Evolutionary conservation across 2,113 vertebrate species (phyloP).

Genomic region (Podiceps cristatus): DNA sequence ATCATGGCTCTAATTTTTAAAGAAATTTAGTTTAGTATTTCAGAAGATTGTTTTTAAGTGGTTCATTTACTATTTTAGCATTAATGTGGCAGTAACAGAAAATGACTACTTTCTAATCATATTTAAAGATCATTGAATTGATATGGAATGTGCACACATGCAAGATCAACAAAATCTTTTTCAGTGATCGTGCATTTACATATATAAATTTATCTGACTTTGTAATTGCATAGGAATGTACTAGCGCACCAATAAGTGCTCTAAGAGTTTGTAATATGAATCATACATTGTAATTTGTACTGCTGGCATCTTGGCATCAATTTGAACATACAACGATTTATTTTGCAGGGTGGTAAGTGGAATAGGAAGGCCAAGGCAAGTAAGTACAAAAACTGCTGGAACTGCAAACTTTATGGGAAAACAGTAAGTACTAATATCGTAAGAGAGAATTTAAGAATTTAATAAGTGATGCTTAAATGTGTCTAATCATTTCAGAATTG

Average conservation of each 20-base stretch:
- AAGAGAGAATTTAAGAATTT: not conserved
- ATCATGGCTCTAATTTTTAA: not conserved
- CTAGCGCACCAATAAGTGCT: not conserved
- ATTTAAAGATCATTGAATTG: not conserved
- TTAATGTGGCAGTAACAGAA: not conserved
- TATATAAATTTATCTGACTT: not conserved
- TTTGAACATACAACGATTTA: not conserved
- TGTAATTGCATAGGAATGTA: not conserved
- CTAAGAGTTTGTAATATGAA: constrained; percentile 20
- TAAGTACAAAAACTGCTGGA: not conserved
- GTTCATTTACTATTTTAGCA: not conserved
- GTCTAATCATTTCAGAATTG: not conserved
- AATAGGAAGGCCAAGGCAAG: not conserved
- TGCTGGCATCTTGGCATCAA: constrained; percentile 24
- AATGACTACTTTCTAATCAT: not conserved
- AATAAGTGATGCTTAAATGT: not conserved
- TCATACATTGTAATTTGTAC: constrained; percentile 19
- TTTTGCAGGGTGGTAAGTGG: not conserved
- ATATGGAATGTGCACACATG: not conserved
- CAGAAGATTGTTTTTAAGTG: not conserved
- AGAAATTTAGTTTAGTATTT: not conserved
- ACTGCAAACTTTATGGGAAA: not conserved
- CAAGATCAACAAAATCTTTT: not conserved
- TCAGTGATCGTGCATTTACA: not conserved
- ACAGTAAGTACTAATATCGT: not conserved